These are phyloP conservation scores for Ochotona princeps DNA, from an alignment of 2,113 vertebrate species.

Conservation along the genomic window DNA sequence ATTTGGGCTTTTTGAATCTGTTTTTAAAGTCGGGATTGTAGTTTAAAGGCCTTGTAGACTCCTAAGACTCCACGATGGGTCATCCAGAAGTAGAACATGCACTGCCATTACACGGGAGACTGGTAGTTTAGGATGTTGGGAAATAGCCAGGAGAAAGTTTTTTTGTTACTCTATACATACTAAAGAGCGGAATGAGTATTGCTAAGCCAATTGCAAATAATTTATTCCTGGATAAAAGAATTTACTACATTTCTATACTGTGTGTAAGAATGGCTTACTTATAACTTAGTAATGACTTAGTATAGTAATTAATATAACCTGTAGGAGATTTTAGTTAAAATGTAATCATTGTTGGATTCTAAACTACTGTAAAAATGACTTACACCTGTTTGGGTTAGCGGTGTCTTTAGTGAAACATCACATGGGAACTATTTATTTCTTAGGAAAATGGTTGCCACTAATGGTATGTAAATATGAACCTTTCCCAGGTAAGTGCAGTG, in stretches of 20 bases:
- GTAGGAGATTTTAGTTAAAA: background rate
- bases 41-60: background rate
- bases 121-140: background rate
- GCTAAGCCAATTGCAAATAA: background rate
- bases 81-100: conserved; percentile 3
- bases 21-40: too few species aligned
- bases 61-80: background rate
- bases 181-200: conserved; percentile 10
- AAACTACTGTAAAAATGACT: conserved; percentile 28
- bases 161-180: background rate
- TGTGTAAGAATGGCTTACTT: conserved; percentile 31
- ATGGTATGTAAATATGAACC: background rate
- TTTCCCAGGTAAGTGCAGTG: background rate
- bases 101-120: background rate
- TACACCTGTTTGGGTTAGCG: conserved; percentile 11
- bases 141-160: background rate
- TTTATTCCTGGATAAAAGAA: conserved; percentile 20
- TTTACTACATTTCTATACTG: conserved; percentile 22
- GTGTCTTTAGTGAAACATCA: conserved; percentile 13
- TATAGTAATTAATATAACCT: background rate
- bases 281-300: conserved; percentile 17
- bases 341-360: background rate
- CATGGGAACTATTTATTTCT: background rate
- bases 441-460: background rate
- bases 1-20: background rate